Base-by-base conservation (phyloP, 2,888 invertebrate genomes). In the Sesia apiformis region DNA sequence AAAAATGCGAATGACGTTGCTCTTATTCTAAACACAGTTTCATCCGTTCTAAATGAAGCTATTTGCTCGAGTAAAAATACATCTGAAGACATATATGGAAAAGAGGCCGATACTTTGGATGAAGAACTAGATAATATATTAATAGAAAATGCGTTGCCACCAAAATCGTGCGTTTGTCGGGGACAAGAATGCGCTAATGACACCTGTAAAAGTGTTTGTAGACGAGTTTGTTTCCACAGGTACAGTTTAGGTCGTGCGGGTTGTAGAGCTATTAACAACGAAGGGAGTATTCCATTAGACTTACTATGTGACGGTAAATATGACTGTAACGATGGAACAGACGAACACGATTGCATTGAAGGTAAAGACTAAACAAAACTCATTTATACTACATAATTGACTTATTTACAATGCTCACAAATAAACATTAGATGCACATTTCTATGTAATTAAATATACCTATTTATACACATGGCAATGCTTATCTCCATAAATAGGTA, bases 291-390 rank as follows among this genome's bases (percentile, higher is more conserved):
- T 4, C 53, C 75, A 3, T 52, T 87, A 7, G 70, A 78, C 60
- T 58, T 63, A 2, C 51, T 87, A 46, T 87, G 88, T 59, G 85
- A 88, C 57, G 87, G 88, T 0, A 86, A 84, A 76, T 58, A 76
- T 8, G 88, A 88, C 57, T 88, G 88, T 60, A 72, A 65, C 53
- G 84, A 86, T 62, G 78, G 82, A 64, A 68, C 72, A 40, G 88
- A 88, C 62, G 88, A 88, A 66, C 62, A 40, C 39, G 67, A 56
- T 50, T 88, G 88, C 60, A 59, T 60, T n/a, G 53, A 53, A 59
- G 78, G 83, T 82, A 70, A 58, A 40, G 52, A 50, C 4, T 40
- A 40, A 52, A 38, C 38, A 50, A 46, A 46, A 43, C 7, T 43
- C 7, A 43, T 7, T 43, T 43, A 8, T 8, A 46, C 43, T 5